Evolutionary conservation across 2,888 invertebrate genomes (phyloP), one percentile per base, ranked within the genome.

Genomic region (Lasioglossum malachurum): DNA sequence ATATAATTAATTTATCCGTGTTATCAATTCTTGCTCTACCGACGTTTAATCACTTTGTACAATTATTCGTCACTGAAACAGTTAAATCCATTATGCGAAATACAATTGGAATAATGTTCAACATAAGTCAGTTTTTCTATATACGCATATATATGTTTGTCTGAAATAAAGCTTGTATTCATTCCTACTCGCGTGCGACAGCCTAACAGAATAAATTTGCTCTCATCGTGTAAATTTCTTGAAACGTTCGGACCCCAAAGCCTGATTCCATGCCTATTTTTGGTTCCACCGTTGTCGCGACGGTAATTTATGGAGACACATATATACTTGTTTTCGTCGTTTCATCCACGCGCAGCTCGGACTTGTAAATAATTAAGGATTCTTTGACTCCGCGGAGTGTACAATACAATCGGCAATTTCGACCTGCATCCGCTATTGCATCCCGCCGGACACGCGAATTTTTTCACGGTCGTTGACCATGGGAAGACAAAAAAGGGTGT

Each of bases 401-500:
- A 72, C 27, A 78, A 46, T 35, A 49, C 73, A 77, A 10, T 23
- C 64, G n/a, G 53, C 41, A 27, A 84, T 87, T 83, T 69, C 53
- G 49, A 81, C 60, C 60, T n/a, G 75, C 53, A 67, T 74, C 31
- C n/a, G n/a, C 78, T 80, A 76, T 76, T 79, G 82, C 80, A 74
- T 83, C 53, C 16, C 71, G 80, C 74, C 74, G 72, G 78, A 80
- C 71, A 81, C 31, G 81, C 53, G 81, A 82, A 89, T 87, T 87
- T 86, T 85, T 87, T 82, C 72, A 83, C 82, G 89, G 89, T 89
- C 87, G 53, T 89, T 89, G 85, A 89, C 89, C 89, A 86, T 80
- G 44, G 41, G 10, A 49, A 53, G 74, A 74, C 49, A 12, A 35
- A 46, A 31, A 31, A 73, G 73, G n/a, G 41, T 23, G 71, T 12